These are phyloP conservation scores for Epirrita christyi DNA, from an alignment of 2,888 invertebrate genomes.

Conservation along the genomic window DNA sequence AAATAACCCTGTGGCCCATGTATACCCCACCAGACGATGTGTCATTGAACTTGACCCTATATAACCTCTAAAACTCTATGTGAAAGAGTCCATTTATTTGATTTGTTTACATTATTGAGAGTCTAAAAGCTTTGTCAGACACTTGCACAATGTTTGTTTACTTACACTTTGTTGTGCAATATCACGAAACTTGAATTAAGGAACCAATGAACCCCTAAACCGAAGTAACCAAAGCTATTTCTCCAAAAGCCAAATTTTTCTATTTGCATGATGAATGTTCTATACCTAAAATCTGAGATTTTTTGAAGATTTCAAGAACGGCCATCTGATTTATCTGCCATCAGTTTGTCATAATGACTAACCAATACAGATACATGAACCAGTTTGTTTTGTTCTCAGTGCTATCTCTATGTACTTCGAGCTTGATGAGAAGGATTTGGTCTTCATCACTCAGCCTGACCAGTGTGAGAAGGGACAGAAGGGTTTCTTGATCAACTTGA, in stretches of 20 bases:
- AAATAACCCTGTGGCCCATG: conserved; percentile 42
- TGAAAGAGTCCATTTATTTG: neutral
- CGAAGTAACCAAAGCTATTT: neutral
- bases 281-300: conserved; percentile 73
- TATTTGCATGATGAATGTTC: conserved; percentile 81
- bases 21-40: conserved; percentile 16
- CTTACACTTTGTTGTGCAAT: conserved; percentile 23
- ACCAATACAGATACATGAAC: conserved; percentile 5
- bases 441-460: conserved; percentile 95
- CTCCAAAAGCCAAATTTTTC: neutral
- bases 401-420: conserved; percentile 99
- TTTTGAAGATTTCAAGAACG: conserved; percentile 82
- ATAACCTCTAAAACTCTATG: conserved; percentile 10
- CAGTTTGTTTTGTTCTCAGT: conserved; percentile 76
- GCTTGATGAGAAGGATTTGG: conserved; percentile 96
- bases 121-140: neutral
- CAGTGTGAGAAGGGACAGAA: conserved; percentile 95
- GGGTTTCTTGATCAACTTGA: conserved; percentile 99
- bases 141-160: neutral
- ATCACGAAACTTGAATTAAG: neutral
- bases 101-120: conserved; percentile 6
- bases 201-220: neutral
- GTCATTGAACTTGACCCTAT: conserved; percentile 43
- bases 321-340: conserved; percentile 75
- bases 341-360: neutral